These are phyloP conservation scores for Lipophrys pholis DNA, from an alignment of 2,113 vertebrate species.

Conservation along the genomic window DNA sequence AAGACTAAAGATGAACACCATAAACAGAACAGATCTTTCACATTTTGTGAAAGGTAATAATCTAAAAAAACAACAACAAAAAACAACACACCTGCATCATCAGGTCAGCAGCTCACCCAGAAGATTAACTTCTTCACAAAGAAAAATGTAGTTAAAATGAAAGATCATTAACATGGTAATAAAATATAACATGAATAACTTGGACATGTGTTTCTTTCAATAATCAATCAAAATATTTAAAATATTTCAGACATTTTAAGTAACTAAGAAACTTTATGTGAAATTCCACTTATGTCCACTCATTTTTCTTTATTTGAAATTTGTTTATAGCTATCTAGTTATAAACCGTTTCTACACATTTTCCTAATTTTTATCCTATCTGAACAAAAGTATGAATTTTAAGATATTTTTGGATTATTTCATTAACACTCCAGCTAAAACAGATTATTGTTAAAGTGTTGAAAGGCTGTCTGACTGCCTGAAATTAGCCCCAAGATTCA, in stretches of 20 bases:
- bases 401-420: neutral
- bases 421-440: slow-evolving; percentile 4
- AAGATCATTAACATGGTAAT: neutral
- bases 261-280: slow-evolving; percentile 18
- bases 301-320: slow-evolving; percentile 8
- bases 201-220: slow-evolving; percentile 12
- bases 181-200: neutral
- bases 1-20: slow-evolving; percentile 26
- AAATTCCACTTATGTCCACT: slow-evolving; percentile 20
- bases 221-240: slow-evolving; percentile 10
- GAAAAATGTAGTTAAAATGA: neutral
- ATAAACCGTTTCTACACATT: slow-evolving; percentile 12
- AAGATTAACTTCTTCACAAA: neutral
- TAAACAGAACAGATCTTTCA: slow-evolving; percentile 38
- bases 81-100: slow-evolving; percentile 44
- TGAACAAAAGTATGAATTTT: slow-evolving; percentile 19
- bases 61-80: neutral
- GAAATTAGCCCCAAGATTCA: slow-evolving; percentile 38
- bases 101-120: slow-evolving; percentile 33
- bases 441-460: slow-evolving; percentile 17
- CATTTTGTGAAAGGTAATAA: slow-evolving; percentile 28
- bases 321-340: neutral
- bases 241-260: neutral
- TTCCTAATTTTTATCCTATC: neutral
- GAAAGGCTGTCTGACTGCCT: neutral